Percentiles rank a stretch among this genome's conserved stretches.
Evolutionary conservation across 2,797 vertebrate species (phyloP).

Genomic region (Argyrosomus regius): DNA sequence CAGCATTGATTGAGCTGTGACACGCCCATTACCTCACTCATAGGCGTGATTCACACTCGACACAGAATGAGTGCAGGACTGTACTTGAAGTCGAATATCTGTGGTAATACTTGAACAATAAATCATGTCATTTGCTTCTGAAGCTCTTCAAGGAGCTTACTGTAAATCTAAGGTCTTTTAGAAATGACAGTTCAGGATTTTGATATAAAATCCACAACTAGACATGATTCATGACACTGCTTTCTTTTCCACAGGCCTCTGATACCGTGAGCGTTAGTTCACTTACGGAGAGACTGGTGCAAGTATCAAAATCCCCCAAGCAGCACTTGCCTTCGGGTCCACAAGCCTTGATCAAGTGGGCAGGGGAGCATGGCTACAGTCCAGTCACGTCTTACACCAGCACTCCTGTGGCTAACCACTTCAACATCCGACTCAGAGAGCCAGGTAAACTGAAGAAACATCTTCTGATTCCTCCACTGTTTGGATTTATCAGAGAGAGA

Average conservation of each 20-base stretch:
- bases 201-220: neutral
- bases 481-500: neutral
- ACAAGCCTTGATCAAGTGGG: conserved; percentile 93
- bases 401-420: conserved; percentile 92
- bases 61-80: conserved; percentile 55
- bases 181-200: conserved; percentile 1
- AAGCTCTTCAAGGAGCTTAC: neutral
- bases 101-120: conserved; percentile 20
- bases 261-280: conserved; percentile 90
- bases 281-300: conserved; percentile 87
- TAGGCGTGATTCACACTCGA: conserved; percentile 53
- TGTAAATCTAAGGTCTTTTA: neutral
- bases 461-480: neutral
- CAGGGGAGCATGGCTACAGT: conserved; percentile 84
- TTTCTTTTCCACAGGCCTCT: conserved; percentile 86
- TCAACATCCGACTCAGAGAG: conserved; percentile 90
- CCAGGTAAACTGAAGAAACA: conserved; percentile 82
- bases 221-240: neutral
- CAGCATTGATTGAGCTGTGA: conserved; percentile 69
- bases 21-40: conserved; percentile 60
- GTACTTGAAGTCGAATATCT: conserved; percentile 53
- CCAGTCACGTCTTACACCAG: conserved; percentile 93
- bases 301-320: conserved; percentile 75
- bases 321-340: conserved; percentile 85
- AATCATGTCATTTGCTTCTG: conserved; percentile 37